Evolutionary conservation across 92 coral and sea anemone genomes (phyloP).

Genomic region (Metridium senile): DNA sequence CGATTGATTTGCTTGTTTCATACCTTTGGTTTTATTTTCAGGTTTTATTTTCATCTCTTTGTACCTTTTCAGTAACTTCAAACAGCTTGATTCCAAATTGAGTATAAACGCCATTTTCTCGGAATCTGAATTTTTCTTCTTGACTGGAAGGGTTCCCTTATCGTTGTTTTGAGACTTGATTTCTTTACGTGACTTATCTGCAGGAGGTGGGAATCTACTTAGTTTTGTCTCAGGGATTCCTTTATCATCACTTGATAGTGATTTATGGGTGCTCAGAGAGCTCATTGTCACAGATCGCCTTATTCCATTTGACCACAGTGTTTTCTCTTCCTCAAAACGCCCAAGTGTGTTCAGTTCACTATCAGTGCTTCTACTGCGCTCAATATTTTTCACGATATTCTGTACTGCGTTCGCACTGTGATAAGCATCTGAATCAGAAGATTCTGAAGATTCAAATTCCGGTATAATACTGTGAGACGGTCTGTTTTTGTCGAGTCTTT

Average conservation of each 20-base stretch:
- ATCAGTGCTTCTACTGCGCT: slow-evolving; percentile 14
- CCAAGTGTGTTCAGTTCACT: not conserved
- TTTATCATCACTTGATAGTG: slow-evolving; percentile 8
- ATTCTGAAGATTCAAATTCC: slow-evolving; percentile 2
- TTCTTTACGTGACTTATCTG: slow-evolving; percentile 4
- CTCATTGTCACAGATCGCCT: slow-evolving; percentile 27
- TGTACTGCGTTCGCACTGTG: not conserved
- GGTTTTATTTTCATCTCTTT: not conserved
- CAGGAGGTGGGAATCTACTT: slow-evolving; percentile 21
- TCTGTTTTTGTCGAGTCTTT: not conserved
- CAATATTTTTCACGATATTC: slow-evolving; percentile 19
- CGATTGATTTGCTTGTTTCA: not conserved
- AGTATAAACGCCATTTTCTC: not conserved
- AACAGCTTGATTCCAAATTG: not conserved
- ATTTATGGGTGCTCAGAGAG: not conserved
- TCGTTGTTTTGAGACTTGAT: slow-evolving; percentile 5
- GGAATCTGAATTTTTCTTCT: not conserved
- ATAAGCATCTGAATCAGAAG: not conserved
- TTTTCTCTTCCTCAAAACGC: not conserved
- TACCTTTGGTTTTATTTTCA: not conserved
- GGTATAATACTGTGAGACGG: not conserved
- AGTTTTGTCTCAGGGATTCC: slow-evolving; percentile 6
- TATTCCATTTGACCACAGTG: not conserved
- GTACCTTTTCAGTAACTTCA: not conserved
- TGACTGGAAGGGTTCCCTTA: not conserved